Conservation (phyloP, 2,797 vertebrate species). For the Coilia nasus region DNA sequence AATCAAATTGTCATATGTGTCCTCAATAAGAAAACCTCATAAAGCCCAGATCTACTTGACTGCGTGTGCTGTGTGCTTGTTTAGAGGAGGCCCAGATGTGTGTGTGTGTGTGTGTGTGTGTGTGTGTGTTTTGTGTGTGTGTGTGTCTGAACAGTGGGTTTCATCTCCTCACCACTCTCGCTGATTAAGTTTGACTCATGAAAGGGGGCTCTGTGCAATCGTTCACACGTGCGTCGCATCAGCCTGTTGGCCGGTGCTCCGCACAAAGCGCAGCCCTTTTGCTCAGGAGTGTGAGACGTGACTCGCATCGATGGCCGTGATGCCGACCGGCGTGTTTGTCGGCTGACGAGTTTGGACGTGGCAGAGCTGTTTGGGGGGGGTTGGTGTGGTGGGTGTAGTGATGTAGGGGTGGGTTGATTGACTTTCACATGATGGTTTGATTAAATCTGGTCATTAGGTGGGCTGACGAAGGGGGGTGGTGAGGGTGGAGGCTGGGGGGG, state of each 20-base stretch:
- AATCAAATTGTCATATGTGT: conserved; percentile 7
- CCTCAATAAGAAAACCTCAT: not conserved
- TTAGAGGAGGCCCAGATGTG: not conserved
- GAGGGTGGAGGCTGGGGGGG: conserved; percentile 9
- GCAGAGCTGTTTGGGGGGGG: too few species aligned
- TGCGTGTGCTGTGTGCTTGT: conserved; percentile 24
- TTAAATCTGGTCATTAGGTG: conserved; percentile 71
- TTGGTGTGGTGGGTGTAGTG: too few species aligned
- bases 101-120: not conserved
- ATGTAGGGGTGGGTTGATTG: too few species aligned
- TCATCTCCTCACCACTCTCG: not conserved
- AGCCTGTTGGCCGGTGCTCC: not conserved
- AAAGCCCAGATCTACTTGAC: conserved; percentile 13
- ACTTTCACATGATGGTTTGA: conserved; percentile 46
- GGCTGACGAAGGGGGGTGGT: conserved; percentile 46
- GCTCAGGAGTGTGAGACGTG: not conserved
- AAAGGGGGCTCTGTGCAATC: not conserved
- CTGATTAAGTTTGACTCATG: conserved; percentile 21
- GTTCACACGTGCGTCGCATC: conserved; percentile 9
- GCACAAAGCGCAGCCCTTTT: not conserved
- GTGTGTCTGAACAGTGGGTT: conserved; percentile 24
- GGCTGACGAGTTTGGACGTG: too few species aligned
- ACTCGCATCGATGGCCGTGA: not conserved
- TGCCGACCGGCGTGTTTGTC: too few species aligned
- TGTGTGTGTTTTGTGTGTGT: conserved; percentile 1